Base-by-base conservation (phyloP, 1,140 invertebrate genomes). In the Cephus cinctus region DNA sequence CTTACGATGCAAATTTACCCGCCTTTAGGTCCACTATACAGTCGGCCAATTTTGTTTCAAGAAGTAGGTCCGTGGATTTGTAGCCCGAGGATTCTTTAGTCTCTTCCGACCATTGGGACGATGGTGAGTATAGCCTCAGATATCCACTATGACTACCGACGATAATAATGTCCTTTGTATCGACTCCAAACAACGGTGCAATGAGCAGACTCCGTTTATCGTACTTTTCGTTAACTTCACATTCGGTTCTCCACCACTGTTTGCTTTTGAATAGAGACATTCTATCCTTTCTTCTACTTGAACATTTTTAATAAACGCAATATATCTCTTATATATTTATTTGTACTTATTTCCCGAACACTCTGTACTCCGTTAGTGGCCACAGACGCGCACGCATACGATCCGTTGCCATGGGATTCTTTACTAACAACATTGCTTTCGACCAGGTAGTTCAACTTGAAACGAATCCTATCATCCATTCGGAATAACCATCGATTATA, bases 251-350 rank as follows among this genome's bases (percentile, higher is more conserved):
- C 90, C 90, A 92, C 78, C 86, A 86, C 50, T 90, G 87, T 60
- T 86, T 79, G 1, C 83, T 81, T 77, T 88, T 89, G 71, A 92
- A 92, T 31, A 92, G 70, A 14, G 89, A 91, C 90, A 92, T 92
- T 48, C n/a, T n/a, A n/a, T n/a, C n/a, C n/a, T n/a, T n/a, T n/a
- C n/a, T n/a, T n/a, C n/a, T n/a, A n/a, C n/a, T n/a, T n/a, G n/a
- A n/a, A n/a, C n/a, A n/a, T n/a, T n/a, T n/a, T n/a, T n/a, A n/a
- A n/a, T n/a, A n/a, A n/a, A n/a, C n/a, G n/a, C n/a, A n/a, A n/a
- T n/a, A n/a, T n/a, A n/a, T n/a, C n/a, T n/a, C n/a, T n/a, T n/a
- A n/a, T n/a, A n/a, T n/a, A n/a, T n/a, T n/a, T n/a, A n/a, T n/a
- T n/a, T n/a, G n/a, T n/a, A n/a, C n/a, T n/a, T n/a, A n/a, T n/a